Base-by-base conservation (phyloP, 2,888 invertebrate species). In the Meteorus cinctellus region DNA sequence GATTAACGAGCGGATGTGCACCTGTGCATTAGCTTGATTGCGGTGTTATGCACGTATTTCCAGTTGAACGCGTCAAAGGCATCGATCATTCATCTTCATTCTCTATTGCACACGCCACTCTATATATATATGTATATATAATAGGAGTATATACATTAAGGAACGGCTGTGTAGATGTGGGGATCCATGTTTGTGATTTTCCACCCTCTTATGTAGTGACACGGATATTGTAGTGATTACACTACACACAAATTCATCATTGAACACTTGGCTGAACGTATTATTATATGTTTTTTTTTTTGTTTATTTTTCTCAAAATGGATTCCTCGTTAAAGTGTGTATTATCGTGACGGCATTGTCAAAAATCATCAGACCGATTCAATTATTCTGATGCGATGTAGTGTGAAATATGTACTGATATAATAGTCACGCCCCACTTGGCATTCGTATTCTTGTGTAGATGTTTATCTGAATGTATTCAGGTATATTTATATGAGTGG, bases 351-450 rank as follows among this genome's bases (percentile, higher is more conserved):
- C 55, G 55, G 55, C 19, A 19, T 55, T 55, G 19, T 55, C 19
- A 8, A 19, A 55, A 19, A 55, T n/a, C 19, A 19, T 55, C n/a
- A 55, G 19, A 55, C 19, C 55, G 55, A 55, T 55, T 24, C 55
- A 55, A 55, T 55, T 68, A 83, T 84, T 83, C 79, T 79, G 80
- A 76, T 69, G 81, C 79, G 82, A 82, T 82, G 80, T 83, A 81
- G 81, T 81, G 78, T 81, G 76, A 79, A 80, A 80, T 81, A 80
- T 73, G 63, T 77, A 63, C 66, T 71, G 66, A 51, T 63, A 77
- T 78, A 77, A 80, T 77, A 75, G 76, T 67, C 78, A 60, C 72
- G 69, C 45, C 8, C 31, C 31, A 55, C 19, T 55, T 19, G 19
- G 55, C 55, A 55, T 19, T 19, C 6, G n/a, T 24, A 55, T 55